Base-by-base conservation (phyloP, 2,888 invertebrate species). In the Netelia virgata region DNA sequence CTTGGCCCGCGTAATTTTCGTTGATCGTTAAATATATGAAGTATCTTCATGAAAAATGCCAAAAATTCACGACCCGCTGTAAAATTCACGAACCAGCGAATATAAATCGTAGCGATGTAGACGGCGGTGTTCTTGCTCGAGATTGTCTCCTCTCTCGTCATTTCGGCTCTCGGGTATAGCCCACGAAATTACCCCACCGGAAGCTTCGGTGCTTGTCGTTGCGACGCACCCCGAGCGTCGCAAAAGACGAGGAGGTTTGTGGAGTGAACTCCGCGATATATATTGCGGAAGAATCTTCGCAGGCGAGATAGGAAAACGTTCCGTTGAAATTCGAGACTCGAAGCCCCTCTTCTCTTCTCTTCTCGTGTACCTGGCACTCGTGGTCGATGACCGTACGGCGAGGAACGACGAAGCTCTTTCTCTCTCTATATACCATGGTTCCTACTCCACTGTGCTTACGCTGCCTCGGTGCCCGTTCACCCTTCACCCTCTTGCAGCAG, bases 321-420 rank as follows among this genome's bases (percentile, higher is more conserved):
- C 66, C 66, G 55, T 47, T 28, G 59, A 77, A 57, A 61, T 77
- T 77, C 68, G 68, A 77, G 50, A 77, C 68, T 41, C 68, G 69
- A 69, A 47, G 14, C n/a, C 3, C 9, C 28, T 28, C 28, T 28
- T 5, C 28, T 28, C 28, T 5, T 28, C 28, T 57, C 36, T 41
- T 59, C 43, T 61, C 69, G 61, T 61, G 69, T 36, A 18, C 50
- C 61, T 36, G 41, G 69, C 61, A 63, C 69, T 70, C 61, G 69
- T 61, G 69, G 77, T 70, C 69, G 77, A 69, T 78, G 70, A 78
- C 59, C 77, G 77, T 69, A 23, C 43, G 28, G 18, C 50, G 43
- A 53, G 47, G 47, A 14, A 14, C 47, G 10, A 16, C 9, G 36
- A 16, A 28, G 14, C 73, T 77, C 76, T 82, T 70, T 77, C 76